phyloP scores from a whole-genome alignment of 1,140 invertebrate genomes.

The Gryllus bimaculatus region DNA sequence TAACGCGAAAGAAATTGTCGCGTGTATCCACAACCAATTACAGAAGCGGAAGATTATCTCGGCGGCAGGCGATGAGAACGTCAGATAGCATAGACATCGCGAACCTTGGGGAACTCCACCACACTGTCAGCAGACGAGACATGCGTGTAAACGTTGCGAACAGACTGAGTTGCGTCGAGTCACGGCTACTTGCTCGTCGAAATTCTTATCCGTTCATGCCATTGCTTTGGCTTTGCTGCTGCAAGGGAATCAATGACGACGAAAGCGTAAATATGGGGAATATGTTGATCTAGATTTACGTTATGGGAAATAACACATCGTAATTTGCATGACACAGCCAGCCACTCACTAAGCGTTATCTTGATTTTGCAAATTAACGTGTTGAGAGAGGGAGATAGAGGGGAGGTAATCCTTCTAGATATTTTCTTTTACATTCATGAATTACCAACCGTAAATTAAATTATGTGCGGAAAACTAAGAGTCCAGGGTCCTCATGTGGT shows the following conservation, averaged over 20 bases:
- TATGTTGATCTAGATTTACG: not conserved
- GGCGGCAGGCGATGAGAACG: too few species aligned
- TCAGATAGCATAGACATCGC: too few species aligned
- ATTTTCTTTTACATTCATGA: not conserved
- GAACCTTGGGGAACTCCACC: too few species aligned
- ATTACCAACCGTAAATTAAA: not conserved
- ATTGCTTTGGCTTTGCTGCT: not conserved
- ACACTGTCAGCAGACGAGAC: too few species aligned
- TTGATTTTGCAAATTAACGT: not conserved
- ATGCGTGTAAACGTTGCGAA: too few species aligned
- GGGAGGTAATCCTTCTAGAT: not conserved
- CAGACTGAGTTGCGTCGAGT: too few species aligned
- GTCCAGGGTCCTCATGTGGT: not conserved
- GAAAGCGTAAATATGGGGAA: not conserved
- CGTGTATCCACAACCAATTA: too few species aligned
- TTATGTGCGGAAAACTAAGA: not conserved
- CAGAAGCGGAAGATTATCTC: too few species aligned
- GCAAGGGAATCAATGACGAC: not conserved
- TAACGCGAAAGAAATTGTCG: too few species aligned
- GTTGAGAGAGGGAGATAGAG: not conserved
- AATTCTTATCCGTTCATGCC: not conserved
- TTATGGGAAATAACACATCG: not conserved
- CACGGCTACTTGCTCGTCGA: not conserved
- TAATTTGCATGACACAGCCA: not conserved
- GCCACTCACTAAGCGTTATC: not conserved